Base-by-base conservation (phyloP, 2,888 invertebrate genomes). In the Molanna angustata region DNA sequence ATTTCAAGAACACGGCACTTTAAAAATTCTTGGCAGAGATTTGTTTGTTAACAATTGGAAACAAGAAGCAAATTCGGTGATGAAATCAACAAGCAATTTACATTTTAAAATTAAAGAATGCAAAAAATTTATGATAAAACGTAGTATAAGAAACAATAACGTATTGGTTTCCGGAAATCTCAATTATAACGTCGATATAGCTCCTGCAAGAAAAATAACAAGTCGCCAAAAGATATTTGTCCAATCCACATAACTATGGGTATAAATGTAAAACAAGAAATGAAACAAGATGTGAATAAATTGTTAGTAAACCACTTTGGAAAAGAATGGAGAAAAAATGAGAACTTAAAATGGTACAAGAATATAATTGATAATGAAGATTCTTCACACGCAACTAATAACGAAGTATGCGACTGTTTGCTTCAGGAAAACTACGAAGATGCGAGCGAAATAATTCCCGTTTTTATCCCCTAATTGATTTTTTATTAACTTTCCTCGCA, bases 1-100 rank as follows among this genome's bases (percentile, higher is more conserved):
- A 17, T 41, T 41, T 41, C 18, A 41, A 41, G 41, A 41, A 13
- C 41, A 41, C 19, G 21, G 21, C 6, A 27, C 27, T 7, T 11
- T 27, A 7, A 27, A 27, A 27, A 7, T 27, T 7, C 6, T 27
- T 27, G 27, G 11, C 27, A 6, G 11, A 6, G 27, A 27, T 6
- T 27, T 6, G 27, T 27, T 27, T 27, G 27, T 27, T 6, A 7
- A 11, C 11, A 11, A 27, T 11, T 27, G 27, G 27, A 27, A 27
- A 27, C 7, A 27, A 6, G 27, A 27, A 27, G 11, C 27, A 27
- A 27, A 6, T 7, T 11, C 7, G 11, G 11, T 27, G 7, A 27
- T 27, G 27, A 27, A 27, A 27, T 27, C 27, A 6, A 27, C 11
- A 27, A 27, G 6, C 11, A 27, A 27, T 27, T 11, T 27, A 11